Conservation (phyloP, 2,113 vertebrate species). For the Marmota flaviventris region DNA sequence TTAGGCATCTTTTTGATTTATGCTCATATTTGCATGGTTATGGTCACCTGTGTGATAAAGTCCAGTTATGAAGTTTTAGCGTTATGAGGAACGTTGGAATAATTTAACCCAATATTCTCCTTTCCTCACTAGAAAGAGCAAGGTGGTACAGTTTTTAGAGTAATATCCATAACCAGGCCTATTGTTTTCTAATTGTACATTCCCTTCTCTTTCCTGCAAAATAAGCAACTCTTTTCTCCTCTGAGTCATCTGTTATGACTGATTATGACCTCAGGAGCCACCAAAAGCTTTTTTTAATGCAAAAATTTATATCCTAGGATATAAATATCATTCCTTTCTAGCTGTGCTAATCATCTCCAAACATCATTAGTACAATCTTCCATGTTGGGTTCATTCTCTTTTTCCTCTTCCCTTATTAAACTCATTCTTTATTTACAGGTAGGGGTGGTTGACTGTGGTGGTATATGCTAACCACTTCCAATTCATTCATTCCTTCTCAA, state of each 20-base stretch:
- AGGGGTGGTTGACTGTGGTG: neutral
- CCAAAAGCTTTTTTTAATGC: neutral
- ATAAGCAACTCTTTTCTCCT: neutral
- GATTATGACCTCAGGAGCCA: neutral
- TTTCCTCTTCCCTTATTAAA: neutral
- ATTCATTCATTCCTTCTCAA: neutral
- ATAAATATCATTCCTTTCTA: neutral
- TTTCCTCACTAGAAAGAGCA: constrained; percentile 5
- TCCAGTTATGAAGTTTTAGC: neutral
- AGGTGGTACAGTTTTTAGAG: neutral
- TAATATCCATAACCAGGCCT: neutral
- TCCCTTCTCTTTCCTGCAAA: neutral
- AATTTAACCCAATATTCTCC: neutral
- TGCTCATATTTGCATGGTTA: neutral
- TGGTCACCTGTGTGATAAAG: neutral
- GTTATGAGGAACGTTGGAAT: neutral
- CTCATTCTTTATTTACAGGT: neutral
- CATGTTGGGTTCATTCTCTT: neutral
- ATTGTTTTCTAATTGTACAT: neutral
- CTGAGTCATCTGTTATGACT: constrained; percentile 18
- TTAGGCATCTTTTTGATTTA: neutral
- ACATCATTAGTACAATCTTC: neutral
- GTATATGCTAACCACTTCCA: neutral
- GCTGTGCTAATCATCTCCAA: constrained; percentile 8
- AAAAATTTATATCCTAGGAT: neutral